These are phyloP conservation scores for Manis crassicaudata DNA, from an alignment of 2,797 vertebrate species.

Conservation along the genomic window DNA sequence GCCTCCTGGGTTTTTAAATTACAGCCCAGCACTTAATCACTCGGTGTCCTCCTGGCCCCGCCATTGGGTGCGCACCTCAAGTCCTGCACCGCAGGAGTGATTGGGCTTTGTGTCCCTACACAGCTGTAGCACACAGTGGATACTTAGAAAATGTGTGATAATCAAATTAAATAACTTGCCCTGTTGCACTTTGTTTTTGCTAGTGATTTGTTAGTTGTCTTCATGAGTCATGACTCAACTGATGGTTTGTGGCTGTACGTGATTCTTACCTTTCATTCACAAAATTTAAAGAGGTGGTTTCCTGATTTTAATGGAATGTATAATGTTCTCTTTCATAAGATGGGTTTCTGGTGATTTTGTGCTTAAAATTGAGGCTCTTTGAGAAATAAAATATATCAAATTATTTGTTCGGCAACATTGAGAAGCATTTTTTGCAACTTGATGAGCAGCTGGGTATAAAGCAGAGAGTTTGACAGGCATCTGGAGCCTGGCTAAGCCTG, in stretches of 20 bases:
- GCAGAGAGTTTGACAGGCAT: accelerated
- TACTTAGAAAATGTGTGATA: background rate
- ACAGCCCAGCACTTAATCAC: background rate
- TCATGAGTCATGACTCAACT: background rate
- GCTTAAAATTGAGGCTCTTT: background rate
- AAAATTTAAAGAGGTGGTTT: background rate
- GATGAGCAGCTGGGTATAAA: background rate
- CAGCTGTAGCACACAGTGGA: accelerated
- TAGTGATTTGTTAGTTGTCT: background rate
- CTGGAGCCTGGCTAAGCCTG: background rate
- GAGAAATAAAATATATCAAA: background rate
- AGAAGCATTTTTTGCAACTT: background rate
- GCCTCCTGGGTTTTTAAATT: background rate
- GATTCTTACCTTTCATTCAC: background rate
- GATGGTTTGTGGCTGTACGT: background rate
- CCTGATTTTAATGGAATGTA: background rate
- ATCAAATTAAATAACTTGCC: background rate
- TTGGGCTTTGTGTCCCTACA: background rate
- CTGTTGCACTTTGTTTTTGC: background rate
- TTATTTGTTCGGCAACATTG: background rate
- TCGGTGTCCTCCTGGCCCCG: background rate
- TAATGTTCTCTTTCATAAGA: background rate
- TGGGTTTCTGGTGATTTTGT: background rate
- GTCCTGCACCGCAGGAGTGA: background rate
- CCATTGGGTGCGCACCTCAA: background rate